Evolutionary conservation across 2,888 invertebrate species (phyloP), one percentile per base, ranked within the genome.

Genomic region (Dryobotodes eremita): DNA sequence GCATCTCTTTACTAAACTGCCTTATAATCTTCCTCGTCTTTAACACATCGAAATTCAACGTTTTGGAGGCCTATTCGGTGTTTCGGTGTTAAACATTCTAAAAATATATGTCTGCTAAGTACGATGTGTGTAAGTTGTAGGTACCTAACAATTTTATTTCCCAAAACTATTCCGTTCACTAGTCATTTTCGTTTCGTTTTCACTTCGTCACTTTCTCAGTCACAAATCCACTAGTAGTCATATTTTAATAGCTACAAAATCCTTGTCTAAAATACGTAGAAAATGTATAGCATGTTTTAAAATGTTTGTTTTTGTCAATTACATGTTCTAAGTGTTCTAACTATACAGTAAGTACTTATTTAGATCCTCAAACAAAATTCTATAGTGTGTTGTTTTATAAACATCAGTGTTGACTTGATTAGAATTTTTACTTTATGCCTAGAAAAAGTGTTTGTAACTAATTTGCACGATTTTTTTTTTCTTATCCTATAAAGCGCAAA

Each of bases 41-140:
- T 80, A 80, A 80, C 79, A 90, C 92, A 92, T 92, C 92, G 92
- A 92, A 92, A 87, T 86, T 88, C 85, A 88, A 90, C 86, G 82
- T 89, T 83, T 88, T 83, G 75, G 86, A 75, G 90, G 91, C 90
- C 92, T 92, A 92, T 90, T 91, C 79, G 87, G 76, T 89, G 88
- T 85, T 85, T 83, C 76, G 71, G 82, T 88, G 82, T 87, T 85
- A 71, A 77, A 70, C 72, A 71, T 85, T 89, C 85, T 89, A 71
- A 84, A 80, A 81, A 70, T 66, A 59, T 65, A 42, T 73, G 69
- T 59, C 66, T 57, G 48, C 23, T 76, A 72, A 80, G 65, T 69
- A 65, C 53, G 53, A 75, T 70, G 50, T 73, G 66, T 73, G 62
- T 71, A 57, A 70, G 50, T 61, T 73, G 31, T 71, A 65, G 53